Evolutionary conservation across 2,888 invertebrate genomes (phyloP).

Genomic region (Drosophila sordidula): DNA sequence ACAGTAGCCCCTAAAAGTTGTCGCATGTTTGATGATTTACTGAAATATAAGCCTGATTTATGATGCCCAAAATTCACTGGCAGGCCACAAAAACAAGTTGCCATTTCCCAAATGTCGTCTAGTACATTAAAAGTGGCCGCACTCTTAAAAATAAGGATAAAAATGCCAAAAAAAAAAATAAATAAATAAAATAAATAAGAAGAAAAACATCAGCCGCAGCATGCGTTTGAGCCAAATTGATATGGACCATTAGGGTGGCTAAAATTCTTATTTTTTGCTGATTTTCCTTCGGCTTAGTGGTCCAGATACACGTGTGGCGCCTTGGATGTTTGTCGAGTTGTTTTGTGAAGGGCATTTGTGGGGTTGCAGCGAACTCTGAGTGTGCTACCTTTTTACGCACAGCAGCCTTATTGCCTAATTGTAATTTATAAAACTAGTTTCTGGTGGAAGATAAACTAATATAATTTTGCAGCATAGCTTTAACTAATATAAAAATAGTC

Average conservation of each 20-base stretch:
- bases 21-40: conserved; percentile 80
- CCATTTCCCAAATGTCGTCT: conserved; percentile 35
- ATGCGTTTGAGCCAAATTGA: conserved; percentile 77
- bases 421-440: too few species aligned
- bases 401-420: too few species aligned
- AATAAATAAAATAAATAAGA: conserved; percentile 3
- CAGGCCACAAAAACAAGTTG: conserved; percentile 53
- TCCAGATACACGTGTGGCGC: conserved; percentile 39
- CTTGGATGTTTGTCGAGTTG: conserved; percentile 1
- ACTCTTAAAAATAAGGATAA: conserved; percentile 48
- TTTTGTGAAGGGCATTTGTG: background rate
- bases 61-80: conserved; percentile 69
- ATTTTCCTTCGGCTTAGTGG: conserved; percentile 37
- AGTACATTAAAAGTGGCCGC: conserved; percentile 63
- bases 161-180: conserved; percentile 28
- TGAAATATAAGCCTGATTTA: conserved; percentile 83
- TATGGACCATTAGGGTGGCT: conserved; percentile 81
- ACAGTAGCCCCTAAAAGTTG: conserved; percentile 50
- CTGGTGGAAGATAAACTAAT: too few species aligned
- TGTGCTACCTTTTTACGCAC: background rate
- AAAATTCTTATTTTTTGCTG: conserved; percentile 35
- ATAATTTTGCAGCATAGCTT: too few species aligned
- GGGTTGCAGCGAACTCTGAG: conserved; percentile 8
- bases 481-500: too few species aligned
- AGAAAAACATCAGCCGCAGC: conserved; percentile 57